Evolutionary conservation across 2,113 vertebrate species (phyloP).

Genomic region (Otus sunia): DNA sequence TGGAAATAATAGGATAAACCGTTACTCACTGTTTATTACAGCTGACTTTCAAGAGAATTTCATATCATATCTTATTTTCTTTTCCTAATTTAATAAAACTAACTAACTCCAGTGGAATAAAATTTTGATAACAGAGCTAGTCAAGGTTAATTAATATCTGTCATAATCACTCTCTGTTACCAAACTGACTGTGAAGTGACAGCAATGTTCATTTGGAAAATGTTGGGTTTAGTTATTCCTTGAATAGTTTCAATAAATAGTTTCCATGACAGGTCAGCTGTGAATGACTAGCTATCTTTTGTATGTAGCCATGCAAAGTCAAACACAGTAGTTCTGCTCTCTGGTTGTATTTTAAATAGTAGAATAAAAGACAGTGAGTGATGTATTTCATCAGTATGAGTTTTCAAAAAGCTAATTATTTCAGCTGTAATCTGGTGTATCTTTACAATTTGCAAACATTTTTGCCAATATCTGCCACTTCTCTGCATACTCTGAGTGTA

Average conservation of each 20-base stretch:
- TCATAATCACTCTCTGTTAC: background rate
- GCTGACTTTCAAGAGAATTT: background rate
- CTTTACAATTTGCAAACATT: background rate
- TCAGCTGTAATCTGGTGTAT: background rate
- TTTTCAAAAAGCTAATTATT: background rate
- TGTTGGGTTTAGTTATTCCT: background rate
- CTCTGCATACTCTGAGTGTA: background rate
- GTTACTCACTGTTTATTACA: background rate
- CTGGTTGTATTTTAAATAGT: background rate
- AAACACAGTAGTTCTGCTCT: rapidly evolving
- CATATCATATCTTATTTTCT: background rate
- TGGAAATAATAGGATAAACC: background rate
- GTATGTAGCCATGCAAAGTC: background rate
- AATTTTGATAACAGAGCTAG: background rate
- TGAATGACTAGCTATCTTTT: background rate
- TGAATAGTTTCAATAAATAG: background rate
- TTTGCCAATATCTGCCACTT: background rate
- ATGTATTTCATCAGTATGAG: background rate
- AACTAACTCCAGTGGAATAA: background rate
- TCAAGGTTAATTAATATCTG: background rate
- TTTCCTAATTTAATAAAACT: background rate
- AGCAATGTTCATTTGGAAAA: background rate
- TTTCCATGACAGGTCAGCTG: background rate
- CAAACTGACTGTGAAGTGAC: background rate
- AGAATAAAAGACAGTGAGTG: background rate